A percentile compares a stretch with the other conserved stretches of the same genome.
These are phyloP conservation scores for Micropterix aruncella DNA, from an alignment of 2,888 invertebrate genomes.

Conservation along the genomic window DNA sequence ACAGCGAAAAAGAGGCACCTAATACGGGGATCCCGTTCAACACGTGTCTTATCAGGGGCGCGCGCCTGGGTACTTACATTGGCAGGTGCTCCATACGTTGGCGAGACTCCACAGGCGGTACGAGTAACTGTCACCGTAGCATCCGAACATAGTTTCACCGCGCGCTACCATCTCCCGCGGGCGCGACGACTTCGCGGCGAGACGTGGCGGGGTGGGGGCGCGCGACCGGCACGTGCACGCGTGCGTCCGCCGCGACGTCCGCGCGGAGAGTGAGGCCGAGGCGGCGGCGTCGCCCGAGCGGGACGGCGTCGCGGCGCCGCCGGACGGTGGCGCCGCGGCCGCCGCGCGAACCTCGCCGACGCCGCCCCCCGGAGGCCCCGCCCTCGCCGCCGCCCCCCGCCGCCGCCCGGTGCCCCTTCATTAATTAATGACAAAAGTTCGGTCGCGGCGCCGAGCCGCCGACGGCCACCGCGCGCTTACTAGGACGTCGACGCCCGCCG, in stretches of 20 bases:
- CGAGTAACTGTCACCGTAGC: constrained; percentile 60
- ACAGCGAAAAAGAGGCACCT: no score
- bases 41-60: no score
- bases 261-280: constrained; percentile 24
- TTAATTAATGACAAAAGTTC: not conserved
- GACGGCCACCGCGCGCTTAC: not conserved
- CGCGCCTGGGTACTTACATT: constrained; percentile 47
- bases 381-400: constrained; percentile 23
- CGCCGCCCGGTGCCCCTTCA: constrained; percentile 17
- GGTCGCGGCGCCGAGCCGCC: not conserved
- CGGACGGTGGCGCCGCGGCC: constrained; percentile 20
- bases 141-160: constrained; percentile 63
- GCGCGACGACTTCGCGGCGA: constrained; percentile 20
- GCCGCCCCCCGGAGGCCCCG: constrained; percentile 19
- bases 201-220: no score
- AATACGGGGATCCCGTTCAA: not conserved
- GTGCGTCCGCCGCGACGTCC: constrained; percentile 19
- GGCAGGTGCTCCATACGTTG: constrained; percentile 62
- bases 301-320: constrained; percentile 25
- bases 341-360: constrained; percentile 19
- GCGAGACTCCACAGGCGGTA: constrained; percentile 65
- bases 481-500: no score
- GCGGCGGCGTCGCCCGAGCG: constrained; percentile 22
- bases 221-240: constrained; percentile 24
- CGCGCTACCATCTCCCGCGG: constrained; percentile 70